phyloP scores from a whole-genome alignment of 2,888 invertebrate genomes.

The Xanthia icteritia region DNA sequence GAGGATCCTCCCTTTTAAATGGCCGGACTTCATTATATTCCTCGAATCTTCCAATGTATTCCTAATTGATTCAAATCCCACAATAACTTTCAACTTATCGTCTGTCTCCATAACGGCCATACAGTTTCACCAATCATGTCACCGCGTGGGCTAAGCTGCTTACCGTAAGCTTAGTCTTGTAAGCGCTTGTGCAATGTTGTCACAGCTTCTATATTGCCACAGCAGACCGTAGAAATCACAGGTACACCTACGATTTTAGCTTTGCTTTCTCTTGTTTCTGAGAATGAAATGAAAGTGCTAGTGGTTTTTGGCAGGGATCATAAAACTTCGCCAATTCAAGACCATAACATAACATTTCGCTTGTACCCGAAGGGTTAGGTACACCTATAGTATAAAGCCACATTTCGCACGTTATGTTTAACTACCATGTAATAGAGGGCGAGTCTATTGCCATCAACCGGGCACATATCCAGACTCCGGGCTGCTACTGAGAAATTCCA shows the following conservation, averaged over 20 bases:
- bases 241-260: conserved; percentile 21
- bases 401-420: background rate
- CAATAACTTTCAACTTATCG: background rate
- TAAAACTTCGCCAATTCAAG: background rate
- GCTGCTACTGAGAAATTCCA: too few species aligned
- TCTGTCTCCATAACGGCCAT: conserved; percentile 12
- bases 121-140: conserved; percentile 43
- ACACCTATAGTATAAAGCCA: background rate
- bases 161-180: conserved; percentile 44
- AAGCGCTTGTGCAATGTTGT: conserved; percentile 48
- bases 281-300: background rate
- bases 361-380: background rate
- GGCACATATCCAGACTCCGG: background rate
- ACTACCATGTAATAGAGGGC: background rate
- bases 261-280: background rate
- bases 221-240: conserved; percentile 7
- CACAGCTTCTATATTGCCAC: conserved; percentile 21
- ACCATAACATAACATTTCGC: background rate
- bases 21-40: background rate
- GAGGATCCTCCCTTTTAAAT: too few species aligned
- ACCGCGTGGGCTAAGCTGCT: conserved; percentile 51
- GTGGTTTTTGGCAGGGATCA: background rate
- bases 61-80: background rate
- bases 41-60: background rate
- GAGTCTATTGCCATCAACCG: background rate